Base-by-base conservation (phyloP, 1,140 invertebrate species). In the Zophobas morio region DNA sequence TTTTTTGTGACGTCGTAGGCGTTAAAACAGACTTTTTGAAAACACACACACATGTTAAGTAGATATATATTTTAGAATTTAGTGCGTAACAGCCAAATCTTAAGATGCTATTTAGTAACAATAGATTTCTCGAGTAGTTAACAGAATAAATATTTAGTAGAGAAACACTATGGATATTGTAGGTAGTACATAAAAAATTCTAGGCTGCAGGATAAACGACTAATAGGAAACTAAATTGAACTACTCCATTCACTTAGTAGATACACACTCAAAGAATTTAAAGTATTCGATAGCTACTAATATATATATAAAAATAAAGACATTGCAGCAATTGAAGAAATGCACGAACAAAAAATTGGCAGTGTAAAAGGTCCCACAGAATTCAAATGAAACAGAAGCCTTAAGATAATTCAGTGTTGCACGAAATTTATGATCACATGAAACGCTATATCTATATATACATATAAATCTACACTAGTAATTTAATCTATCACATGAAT, bases 71-170 rank as follows among this genome's bases (percentile, higher is more conserved):
- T 79, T 75, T 76, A 32, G 34, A 73, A 79, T 79, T 76, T 79
- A 54, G 74, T 76, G 78, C 74, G 56, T 79, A 79, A 79, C 78
- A 76, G 78, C 78, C 78, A 79, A 74, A 78, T 70, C 63, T 75
- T 75, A 74, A 60, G 39, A 46, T 49, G 63, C 37, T 6, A 53
- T 73, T 54, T 72, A 76, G 0, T 76, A 53, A 70, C 47, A 49
- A 70, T 76, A 51, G 34, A 76, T 5, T 66, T 53, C n/a, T 46
- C 1, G 39, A 54, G 34, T 40, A 46, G 49, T 53, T 54, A 70
- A 75, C 60, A 79, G 76, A 74, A 73, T 37, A 79, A 76, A 79
- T 73, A 76, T 54, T 53, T 56, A 54, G 47, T 54, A 77, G 42
- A 72, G 33, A 54, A 63, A 66, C 8, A 63, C 70, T 49, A 40